Percentiles rank a stretch among this genome's conserved stretches.
phyloP scores from a whole-genome alignment of 2,113 vertebrate species.

The Tachysurus fulvidraco region DNA sequence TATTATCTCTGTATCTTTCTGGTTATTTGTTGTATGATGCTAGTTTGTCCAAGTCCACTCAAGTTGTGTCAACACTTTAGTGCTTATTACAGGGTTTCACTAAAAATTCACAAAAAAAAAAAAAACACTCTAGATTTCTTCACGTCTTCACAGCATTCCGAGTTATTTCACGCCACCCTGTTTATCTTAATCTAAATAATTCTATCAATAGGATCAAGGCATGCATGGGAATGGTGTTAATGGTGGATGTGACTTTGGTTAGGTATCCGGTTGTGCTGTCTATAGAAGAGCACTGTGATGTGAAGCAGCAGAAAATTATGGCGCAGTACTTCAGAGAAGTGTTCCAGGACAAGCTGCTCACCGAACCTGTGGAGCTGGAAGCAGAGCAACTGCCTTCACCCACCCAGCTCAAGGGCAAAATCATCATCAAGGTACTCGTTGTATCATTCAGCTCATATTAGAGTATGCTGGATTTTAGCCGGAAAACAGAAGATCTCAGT shows the following conservation, averaged over 20 bases:
- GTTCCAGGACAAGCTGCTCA: slow-evolving; percentile 85
- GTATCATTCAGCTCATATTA: background rate
- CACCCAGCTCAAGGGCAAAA: slow-evolving; percentile 89
- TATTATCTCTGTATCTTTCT: background rate
- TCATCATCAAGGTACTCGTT: slow-evolving; percentile 86
- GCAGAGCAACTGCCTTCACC: slow-evolving; percentile 94
- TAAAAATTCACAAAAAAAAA: background rate
- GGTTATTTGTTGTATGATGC: too few relatives aligned
- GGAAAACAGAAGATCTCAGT: background rate
- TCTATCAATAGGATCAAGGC: background rate
- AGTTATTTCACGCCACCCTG: background rate
- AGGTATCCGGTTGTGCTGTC: slow-evolving; percentile 94
- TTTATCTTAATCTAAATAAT: background rate
- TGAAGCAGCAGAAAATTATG: slow-evolving; percentile 95
- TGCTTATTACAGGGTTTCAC: background rate
- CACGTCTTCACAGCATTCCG: background rate
- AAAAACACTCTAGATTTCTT: background rate
- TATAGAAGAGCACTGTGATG: slow-evolving; percentile 90
- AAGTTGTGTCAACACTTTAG: background rate
- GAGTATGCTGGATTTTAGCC: background rate
- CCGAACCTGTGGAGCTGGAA: slow-evolving; percentile 81
- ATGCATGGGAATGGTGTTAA: background rate
- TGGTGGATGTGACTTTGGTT: slow-evolving; percentile 11
- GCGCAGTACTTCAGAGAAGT: slow-evolving; percentile 88
- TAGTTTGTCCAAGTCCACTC: background rate